These are phyloP conservation scores for Quadriops clusia DNA, from an alignment of 2,888 invertebrate genomes.

Conservation along the genomic window DNA sequence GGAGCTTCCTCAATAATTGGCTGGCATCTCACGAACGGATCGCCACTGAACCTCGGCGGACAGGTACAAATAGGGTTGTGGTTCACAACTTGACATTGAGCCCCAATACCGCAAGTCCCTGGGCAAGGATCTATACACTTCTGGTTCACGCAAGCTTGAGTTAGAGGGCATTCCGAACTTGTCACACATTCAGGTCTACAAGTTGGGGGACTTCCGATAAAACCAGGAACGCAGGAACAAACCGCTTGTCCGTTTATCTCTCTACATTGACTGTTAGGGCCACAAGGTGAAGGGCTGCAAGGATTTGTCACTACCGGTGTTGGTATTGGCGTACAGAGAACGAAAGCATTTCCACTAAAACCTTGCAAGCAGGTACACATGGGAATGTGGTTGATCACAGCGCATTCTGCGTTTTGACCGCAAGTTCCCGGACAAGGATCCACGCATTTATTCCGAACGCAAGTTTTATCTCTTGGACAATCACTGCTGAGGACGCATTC, in stretches of 20 bases:
- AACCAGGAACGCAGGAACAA: no score
- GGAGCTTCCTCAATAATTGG: slow-evolving; percentile 15
- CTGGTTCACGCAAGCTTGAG: slow-evolving; percentile 53
- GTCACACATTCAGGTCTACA: slow-evolving; percentile 58
- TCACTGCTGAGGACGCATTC: slow-evolving; percentile 62
- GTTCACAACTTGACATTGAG: no score
- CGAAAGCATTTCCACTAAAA: slow-evolving; percentile 64
- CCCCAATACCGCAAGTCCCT: no score
- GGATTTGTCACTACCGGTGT: not conserved
- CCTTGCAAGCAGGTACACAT: slow-evolving; percentile 55
- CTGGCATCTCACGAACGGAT: no score
- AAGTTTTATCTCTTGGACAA: slow-evolving; percentile 56
- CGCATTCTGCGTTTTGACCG: slow-evolving; percentile 60
- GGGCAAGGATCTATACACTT: no score
- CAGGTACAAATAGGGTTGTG: no score
- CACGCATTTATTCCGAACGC: slow-evolving; percentile 58
- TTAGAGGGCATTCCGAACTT: slow-evolving; percentile 52
- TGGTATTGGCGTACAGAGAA: slow-evolving; percentile 32
- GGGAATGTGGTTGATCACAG: slow-evolving; percentile 59
- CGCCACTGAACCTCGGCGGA: no score
- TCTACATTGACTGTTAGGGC: no score
- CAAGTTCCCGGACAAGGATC: slow-evolving; percentile 72
- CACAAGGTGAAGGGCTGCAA: no score
- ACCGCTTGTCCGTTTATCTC: no score
- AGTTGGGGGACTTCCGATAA: no score